Evolutionary conservation across 1,140 invertebrate species (phyloP), one percentile per base, ranked within the genome.

Genomic region (Bombus soroeensis): DNA sequence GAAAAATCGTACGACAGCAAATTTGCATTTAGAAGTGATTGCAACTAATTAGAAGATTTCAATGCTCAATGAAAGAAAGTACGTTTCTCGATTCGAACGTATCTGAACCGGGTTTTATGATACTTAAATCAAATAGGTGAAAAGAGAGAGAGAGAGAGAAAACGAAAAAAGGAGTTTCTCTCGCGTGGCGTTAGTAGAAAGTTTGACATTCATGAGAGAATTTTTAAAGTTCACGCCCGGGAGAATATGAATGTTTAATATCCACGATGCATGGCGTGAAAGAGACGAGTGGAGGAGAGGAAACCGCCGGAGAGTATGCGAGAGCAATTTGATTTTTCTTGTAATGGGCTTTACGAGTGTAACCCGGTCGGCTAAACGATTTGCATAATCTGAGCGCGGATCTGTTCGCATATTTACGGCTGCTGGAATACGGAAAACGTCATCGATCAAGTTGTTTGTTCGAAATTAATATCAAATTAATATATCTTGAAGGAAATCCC

Each of bases 231-330:
- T 89, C 78, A 89, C 82, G 82, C 88, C 82, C 39, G 77, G 73
- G 77, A 89, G 88, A 85, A 88, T 89, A 89, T 89, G 87, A 89
- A 89, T 89, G 87, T 89, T 88, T 89, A 89, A 89, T 89, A 77
- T 57, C 82, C 22, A 64, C 72, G 66, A n/a, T 64, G 39, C 28
- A 53, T 53, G 47, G 47, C 47, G 43, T 28, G 81, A 37, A 88
- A 79, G 18, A 53, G 68, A 79, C 8, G 32, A 32, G 18, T 72
- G 37, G 39, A 57, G 43, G 68, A 59, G 34, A 25, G 41, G 84
- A 62, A 53, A 15, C 18, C n/a, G 47, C 32, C 13, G 28, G 28
- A 37, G 34, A 43, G 64, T 57, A 79, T 71, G 76, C 78, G 76
- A 88, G 86, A 41, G 81, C 86, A 72, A 85, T 88, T 89, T 88